A percentile compares a stretch with the other conserved stretches of the same genome.
These are phyloP conservation scores for Cryptocheilus praepositus DNA, from an alignment of 2,888 invertebrate genomes.

Conservation along the genomic window DNA sequence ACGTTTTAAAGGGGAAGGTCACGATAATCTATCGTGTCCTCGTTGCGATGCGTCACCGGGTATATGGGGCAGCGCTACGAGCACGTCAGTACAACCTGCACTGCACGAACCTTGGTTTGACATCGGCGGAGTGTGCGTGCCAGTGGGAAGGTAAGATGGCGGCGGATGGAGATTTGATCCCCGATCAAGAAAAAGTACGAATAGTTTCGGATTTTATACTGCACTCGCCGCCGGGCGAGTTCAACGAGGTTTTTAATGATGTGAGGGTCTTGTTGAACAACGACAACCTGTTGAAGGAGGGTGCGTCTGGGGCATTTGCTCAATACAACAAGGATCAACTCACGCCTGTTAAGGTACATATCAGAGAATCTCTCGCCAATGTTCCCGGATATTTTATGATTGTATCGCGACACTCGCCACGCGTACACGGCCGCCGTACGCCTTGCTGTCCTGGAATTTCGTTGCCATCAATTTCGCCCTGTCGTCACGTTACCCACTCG, in stretches of 20 bases:
- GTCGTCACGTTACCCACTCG: slow-evolving; percentile 23
- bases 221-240: slow-evolving; percentile 99
- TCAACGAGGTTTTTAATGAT: slow-evolving; percentile 99
- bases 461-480: slow-evolving; percentile 33
- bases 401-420: slow-evolving; percentile 18
- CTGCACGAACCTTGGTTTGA: slow-evolving; percentile 66
- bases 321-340: slow-evolving; percentile 99
- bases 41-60: slow-evolving; percentile 52
- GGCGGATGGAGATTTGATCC: slow-evolving; percentile 89
- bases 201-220: slow-evolving; percentile 99
- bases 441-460: slow-evolving; percentile 9
- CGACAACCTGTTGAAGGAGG: slow-evolving; percentile 96
- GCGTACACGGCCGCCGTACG: slow-evolving; percentile 17
- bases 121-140: slow-evolving; percentile 68
- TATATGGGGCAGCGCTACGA: slow-evolving; percentile 49
- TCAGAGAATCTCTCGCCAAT: slow-evolving; percentile 44
- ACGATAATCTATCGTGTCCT: slow-evolving; percentile 26
- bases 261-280: slow-evolving; percentile 95
- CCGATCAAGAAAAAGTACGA: slow-evolving; percentile 94
- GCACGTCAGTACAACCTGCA: slow-evolving; percentile 57
- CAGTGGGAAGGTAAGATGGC: slow-evolving; percentile 82
- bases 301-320: slow-evolving; percentile 96
- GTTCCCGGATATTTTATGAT: slow-evolving; percentile 22
- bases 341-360: slow-evolving; percentile 87
- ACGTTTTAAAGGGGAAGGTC: slow-evolving; percentile 3